Conservation (phyloP, 2,888 invertebrate genomes). For the Sphinx pinastri region DNA sequence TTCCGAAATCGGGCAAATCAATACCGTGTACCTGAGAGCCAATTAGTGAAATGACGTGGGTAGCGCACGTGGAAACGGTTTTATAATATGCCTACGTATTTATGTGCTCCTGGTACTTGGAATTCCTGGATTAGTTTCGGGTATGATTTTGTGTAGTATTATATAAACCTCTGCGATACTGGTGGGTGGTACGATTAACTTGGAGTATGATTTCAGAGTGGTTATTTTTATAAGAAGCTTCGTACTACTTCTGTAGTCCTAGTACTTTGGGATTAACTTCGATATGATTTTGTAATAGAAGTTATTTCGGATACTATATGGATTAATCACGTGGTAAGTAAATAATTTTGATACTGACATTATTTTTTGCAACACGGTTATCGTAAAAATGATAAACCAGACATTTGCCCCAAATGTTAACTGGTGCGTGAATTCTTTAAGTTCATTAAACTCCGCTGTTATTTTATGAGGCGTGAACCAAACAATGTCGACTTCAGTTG, state of each 20-base stretch:
- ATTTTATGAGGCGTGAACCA: neutral
- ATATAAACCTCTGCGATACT: too few species aligned
- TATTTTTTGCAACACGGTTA: too few species aligned
- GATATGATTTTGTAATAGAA: too few species aligned
- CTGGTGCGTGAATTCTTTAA: neutral
- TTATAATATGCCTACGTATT: neutral
- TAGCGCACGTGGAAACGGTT: neutral
- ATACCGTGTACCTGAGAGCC: constrained; percentile 6
- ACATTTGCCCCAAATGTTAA: neutral
- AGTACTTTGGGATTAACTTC: too few species aligned
- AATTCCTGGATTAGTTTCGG: constrained; percentile 3
- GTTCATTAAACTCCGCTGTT: constrained; percentile 7
- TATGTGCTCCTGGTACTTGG: neutral
- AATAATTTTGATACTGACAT: too few species aligned
- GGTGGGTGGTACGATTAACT: too few species aligned
- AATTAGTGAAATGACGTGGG: constrained; percentile 10
- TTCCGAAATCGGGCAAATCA: neutral
- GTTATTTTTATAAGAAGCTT: too few species aligned
- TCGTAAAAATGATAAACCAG: neutral
- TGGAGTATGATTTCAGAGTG: too few species aligned
- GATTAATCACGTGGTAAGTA: too few species aligned
- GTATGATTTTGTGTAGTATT: neutral
- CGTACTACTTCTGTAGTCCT: too few species aligned
- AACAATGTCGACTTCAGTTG: neutral
- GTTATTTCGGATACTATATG: too few species aligned